Base-by-base conservation (phyloP, 2,888 invertebrate genomes). In the Leptothorax acervorum region DNA sequence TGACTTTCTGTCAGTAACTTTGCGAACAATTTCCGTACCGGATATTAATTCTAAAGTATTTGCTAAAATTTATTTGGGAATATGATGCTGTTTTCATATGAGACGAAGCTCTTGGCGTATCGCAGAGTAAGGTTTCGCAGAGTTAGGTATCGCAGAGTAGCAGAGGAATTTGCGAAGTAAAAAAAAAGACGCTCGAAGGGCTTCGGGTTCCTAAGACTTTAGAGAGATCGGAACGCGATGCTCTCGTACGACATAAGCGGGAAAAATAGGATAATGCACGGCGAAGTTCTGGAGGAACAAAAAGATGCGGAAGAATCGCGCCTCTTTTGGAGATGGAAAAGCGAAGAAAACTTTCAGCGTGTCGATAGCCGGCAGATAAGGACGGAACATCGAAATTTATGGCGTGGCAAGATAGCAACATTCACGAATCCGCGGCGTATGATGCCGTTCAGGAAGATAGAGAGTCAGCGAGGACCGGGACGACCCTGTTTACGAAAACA, bases 401-500 rank as follows among this genome's bases (percentile, higher is more conserved):
- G 73, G 71, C 79, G 60, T 12, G 60, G 35, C 60, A 39, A 79
- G 71, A 71, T 48, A 79, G 60, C 60, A 62, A 79, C 60, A 71
- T 0, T 35, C 57, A 55, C 5, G 28, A 62, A 79, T 79, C 60
- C 39, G 42, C 31, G 42, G 78, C 79, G 71, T 71, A 79, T 79
- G 71, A 79, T 71, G 73, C 48, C 48, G 48, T 51, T 48, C 35
- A 12, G 48, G 15, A 62, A 68, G 28, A 62, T 18, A 6, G 23
- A 83, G 60, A n/a, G 55, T 42, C 68, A 31, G 28, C n/a, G 31
- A 18, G n/a, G 12, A 45, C 62, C 48, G 18, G 35, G 60, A 45
- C 12, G 23, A 35, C 18, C 65, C 81, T 84, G 66, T 84, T 84
- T 84, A 81, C 81, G 71, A 65, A 84, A 84, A 84, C 83, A 84